Base-by-base conservation (phyloP, 23 tunicate species). In the Ascidia mentula region DNA sequence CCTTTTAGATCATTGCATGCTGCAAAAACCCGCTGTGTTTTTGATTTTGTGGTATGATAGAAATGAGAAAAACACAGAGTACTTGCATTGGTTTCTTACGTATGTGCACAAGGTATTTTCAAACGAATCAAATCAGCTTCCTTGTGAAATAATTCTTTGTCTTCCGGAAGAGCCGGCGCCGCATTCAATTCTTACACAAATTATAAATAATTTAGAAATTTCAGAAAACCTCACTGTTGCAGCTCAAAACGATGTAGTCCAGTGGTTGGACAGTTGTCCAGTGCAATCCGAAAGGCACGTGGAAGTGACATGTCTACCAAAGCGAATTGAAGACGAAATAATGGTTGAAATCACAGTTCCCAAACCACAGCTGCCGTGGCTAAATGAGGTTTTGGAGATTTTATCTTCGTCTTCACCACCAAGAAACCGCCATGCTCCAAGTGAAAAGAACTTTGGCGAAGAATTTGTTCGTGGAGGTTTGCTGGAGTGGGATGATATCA, bases 401-500 rank as follows among this genome's bases (percentile, higher is more conserved):
- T 22, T 81, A 6, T 40, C 60, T 2, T 71, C 77, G 34, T 69
- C 72, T 40, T 60, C 13, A 28, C n/a, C n/a, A n/a, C n/a, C n/a
- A n/a, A n/a, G n/a, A n/a, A 6, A 72, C 24, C 65, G 46, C 13
- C 24, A 30, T 9, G 36, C 9, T 6, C 18, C 18, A 4, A 28
- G 26, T 3, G 76, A 70, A 6, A 76, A 79, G 20, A 42, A 79
- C 28, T 22, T 87, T 0, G 92, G 92, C 2, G 74, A 82, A 77
- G 87, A 88, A 3, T 88, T 82, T 46, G 75, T 88, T 13, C 82
- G 72, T 72, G 92, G 92, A 0, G 83, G 83, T 1, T 46, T 38
- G 37, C 18, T 82, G 38, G 33, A 70, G 0, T 88, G 92, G 92
- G 80, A 77, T 13, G 82, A 83, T 12, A 78, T 88, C 0, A 82